These are phyloP conservation scores for Collichthys lucidus DNA, from an alignment of 2,113 vertebrate genomes.

Conservation along the genomic window DNA sequence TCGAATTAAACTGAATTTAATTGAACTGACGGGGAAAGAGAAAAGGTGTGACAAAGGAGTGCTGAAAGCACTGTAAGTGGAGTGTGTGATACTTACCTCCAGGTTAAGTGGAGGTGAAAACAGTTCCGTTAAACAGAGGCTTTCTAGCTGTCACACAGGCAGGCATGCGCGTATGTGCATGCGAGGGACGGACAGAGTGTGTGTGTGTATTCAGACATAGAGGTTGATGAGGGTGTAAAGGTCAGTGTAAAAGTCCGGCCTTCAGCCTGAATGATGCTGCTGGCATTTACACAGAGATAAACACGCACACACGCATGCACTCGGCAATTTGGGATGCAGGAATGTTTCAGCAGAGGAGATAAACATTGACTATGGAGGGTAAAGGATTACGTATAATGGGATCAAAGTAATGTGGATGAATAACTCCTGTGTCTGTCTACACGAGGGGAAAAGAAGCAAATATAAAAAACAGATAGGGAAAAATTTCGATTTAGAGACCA, in stretches of 20 bases:
- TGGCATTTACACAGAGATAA: slow-evolving; percentile 34
- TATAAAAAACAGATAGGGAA: background rate
- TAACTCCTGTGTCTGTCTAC: background rate
- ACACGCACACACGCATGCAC: slow-evolving; percentile 14
- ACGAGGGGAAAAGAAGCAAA: background rate
- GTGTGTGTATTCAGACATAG: slow-evolving; percentile 37
- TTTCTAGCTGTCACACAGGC: slow-evolving; percentile 40
- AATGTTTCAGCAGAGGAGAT: slow-evolving; percentile 17
- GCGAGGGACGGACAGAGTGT: slow-evolving; percentile 29
- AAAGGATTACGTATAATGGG: background rate
- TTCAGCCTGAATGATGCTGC: slow-evolving; percentile 29
- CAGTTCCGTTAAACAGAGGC: slow-evolving; percentile 38
- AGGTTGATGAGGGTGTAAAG: slow-evolving; percentile 57
- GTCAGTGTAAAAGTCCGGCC: slow-evolving; percentile 48
- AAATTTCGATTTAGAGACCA: background rate
- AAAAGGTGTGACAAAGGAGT: background rate
- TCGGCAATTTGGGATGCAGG: slow-evolving; percentile 14
- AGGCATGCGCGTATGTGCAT: slow-evolving; percentile 10
- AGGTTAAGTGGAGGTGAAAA: slow-evolving; percentile 66
- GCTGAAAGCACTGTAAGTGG: slow-evolving; percentile 1
- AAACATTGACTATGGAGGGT: background rate
- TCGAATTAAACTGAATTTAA: background rate
- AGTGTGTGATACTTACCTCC: slow-evolving; percentile 51
- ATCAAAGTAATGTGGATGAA: slow-evolving; percentile 7
- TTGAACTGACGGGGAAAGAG: background rate